Conservation (phyloP, 2,888 invertebrate genomes). For the Aethes cnicana region DNA sequence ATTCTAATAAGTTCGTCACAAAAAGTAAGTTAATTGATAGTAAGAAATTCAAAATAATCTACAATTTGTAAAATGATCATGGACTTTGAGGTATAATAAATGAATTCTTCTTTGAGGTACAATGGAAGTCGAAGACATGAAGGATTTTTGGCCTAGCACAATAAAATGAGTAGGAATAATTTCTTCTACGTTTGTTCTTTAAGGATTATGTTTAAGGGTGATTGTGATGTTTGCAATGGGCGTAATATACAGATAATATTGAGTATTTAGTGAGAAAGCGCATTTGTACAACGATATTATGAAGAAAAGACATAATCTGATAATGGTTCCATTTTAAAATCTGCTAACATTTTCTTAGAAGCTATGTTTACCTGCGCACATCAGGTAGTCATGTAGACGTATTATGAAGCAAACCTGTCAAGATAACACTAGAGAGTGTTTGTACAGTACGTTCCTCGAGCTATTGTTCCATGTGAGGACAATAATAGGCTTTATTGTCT, state of each 20-base stretch:
- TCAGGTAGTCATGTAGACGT: constrained; percentile 40
- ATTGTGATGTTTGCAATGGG: too few species aligned
- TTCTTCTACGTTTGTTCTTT: background rate
- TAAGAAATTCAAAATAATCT: too few species aligned
- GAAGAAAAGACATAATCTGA: constrained; percentile 39
- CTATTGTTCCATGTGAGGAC: constrained; percentile 56
- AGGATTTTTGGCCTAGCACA: constrained; percentile 58
- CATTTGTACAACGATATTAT: constrained; percentile 22
- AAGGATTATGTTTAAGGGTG: background rate
- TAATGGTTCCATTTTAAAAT: constrained; percentile 55
- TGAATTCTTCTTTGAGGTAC: too few species aligned
- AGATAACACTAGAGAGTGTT: constrained; percentile 67
- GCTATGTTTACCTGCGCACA: constrained; percentile 61
- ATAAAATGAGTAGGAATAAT: constrained; percentile 57
- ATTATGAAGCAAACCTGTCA: constrained; percentile 66
- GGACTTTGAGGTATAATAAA: too few species aligned
- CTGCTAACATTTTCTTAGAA: constrained; percentile 62
- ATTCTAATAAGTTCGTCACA: constrained; percentile 14
- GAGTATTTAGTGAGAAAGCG: constrained; percentile 3
- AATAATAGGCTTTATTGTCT: constrained; percentile 40
- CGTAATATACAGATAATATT: too few species aligned
- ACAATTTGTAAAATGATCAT: too few species aligned
- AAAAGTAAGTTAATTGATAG: too few species aligned
- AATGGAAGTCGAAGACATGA: constrained; percentile 45
- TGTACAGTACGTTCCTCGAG: constrained; percentile 55